These are phyloP conservation scores for Drosophila bipectinata DNA, from an alignment of 1,140 invertebrate species.

Conservation along the genomic window DNA sequence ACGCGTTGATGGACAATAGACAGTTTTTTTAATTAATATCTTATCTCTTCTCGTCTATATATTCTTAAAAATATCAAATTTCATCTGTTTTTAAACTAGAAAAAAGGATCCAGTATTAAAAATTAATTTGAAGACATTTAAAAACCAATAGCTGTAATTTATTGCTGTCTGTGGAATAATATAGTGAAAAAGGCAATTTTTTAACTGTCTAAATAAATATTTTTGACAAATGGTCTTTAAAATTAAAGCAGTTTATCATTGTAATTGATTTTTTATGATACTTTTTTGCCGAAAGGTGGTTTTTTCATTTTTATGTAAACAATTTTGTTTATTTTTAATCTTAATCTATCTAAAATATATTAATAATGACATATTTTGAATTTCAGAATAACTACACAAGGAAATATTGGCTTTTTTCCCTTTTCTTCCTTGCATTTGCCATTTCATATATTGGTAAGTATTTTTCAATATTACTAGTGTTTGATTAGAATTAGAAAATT, in stretches of 20 bases:
- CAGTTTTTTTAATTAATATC: no score
- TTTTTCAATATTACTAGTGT: background rate
- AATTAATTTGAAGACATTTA: no score
- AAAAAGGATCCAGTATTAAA: no score
- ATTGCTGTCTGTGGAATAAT: no score
- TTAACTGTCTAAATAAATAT: background rate
- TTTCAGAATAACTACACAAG: slow-evolving; percentile 43
- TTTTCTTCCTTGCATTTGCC: slow-evolving; percentile 33
- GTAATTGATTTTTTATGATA: background rate
- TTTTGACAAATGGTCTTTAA: background rate
- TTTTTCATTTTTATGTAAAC: background rate
- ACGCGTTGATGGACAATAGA: no score
- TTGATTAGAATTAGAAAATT: background rate
- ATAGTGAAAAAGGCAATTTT: background rate
- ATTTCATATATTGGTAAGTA: slow-evolving; percentile 54
- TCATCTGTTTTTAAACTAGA: no score
- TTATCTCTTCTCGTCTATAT: no score
- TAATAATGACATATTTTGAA: background rate
- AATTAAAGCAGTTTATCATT: background rate
- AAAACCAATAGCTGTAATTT: no score
- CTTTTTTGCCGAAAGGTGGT: background rate
- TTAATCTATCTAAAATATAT: background rate
- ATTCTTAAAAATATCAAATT: no score
- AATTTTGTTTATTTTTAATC: background rate
- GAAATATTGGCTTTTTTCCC: slow-evolving; percentile 30